These are phyloP conservation scores for Dallia pectoralis DNA, from an alignment of 2,797 vertebrate species.

Conservation along the genomic window DNA sequence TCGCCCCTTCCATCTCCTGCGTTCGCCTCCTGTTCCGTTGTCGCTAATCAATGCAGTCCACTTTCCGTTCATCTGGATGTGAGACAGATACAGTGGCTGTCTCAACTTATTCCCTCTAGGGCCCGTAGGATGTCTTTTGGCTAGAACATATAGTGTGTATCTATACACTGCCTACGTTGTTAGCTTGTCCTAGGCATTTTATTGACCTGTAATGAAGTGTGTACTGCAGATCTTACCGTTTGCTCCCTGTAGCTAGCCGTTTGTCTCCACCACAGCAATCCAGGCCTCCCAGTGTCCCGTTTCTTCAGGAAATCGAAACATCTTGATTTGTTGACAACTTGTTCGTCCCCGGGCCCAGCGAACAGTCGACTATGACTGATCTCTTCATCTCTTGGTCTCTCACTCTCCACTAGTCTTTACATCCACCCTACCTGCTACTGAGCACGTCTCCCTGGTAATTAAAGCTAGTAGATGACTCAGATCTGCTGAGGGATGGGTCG, in stretches of 20 bases:
- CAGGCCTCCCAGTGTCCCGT: no score
- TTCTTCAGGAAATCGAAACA: no score
- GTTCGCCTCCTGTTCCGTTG: background rate
- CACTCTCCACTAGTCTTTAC: conserved; percentile 35
- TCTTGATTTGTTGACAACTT: no score
- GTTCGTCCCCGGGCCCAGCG: no score
- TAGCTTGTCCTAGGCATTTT: no score
- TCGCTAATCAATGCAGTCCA: conserved; percentile 12
- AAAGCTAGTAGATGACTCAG: conserved; percentile 72
- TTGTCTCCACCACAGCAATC: no score
- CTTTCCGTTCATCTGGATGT: background rate
- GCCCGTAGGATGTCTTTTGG: no score
- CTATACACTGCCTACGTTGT: no score
- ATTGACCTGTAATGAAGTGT: no score
- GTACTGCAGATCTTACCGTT: no score
- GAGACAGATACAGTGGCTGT: background rate
- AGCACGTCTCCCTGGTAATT: conserved; percentile 74
- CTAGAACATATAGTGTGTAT: no score
- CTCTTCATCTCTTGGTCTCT: conserved; percentile 23
- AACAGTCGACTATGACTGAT: background rate
- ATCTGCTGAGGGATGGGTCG: conserved; percentile 63
- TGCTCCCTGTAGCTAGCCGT: no score
- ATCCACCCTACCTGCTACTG: conserved; percentile 45
- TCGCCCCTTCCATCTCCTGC: background rate
- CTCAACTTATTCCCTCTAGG: background rate